Percentiles rank a stretch among this genome's conserved stretches.
These are phyloP conservation scores for Aegotheles bennettii DNA, from an alignment of 2,113 vertebrate species.

Conservation along the genomic window DNA sequence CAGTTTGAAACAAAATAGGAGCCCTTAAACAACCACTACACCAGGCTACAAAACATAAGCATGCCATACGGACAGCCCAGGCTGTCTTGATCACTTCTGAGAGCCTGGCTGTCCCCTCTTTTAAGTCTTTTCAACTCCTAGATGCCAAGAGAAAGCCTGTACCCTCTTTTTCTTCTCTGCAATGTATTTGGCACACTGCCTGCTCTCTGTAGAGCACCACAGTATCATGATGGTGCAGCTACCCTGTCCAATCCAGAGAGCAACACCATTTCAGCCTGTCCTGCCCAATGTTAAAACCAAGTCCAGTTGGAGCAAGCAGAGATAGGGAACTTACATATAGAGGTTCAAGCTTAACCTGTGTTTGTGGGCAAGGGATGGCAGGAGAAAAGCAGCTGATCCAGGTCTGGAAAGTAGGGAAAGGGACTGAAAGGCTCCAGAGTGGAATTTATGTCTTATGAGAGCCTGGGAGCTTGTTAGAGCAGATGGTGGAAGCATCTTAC, in stretches of 20 bases:
- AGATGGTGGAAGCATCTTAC: slow-evolving; percentile 11
- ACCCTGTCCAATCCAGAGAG: neutral
- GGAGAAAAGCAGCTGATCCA: rapidly evolving
- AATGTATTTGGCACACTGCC: neutral
- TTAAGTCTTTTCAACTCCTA: neutral
- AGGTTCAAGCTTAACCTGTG: neutral
- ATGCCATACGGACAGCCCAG: neutral
- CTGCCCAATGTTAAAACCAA: neutral
- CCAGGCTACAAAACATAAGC: neutral
- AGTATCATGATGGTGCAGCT: rapidly evolving
- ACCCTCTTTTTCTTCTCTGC: neutral
- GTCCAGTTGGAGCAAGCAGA: neutral
- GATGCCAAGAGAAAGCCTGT: neutral
- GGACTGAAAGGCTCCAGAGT: neutral
- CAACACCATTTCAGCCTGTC: neutral
- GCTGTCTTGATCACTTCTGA: neutral
- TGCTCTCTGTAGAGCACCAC: neutral
- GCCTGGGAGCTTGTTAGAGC: neutral
- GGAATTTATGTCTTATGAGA: neutral
- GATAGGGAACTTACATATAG: neutral
- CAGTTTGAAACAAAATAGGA: neutral
- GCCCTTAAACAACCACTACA: neutral
- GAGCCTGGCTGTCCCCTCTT: neutral
- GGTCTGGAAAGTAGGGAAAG: neutral
- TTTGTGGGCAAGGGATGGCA: neutral